These are phyloP conservation scores for Petaurus breviceps DNA, from an alignment of 2,113 vertebrate species.

Conservation along the genomic window DNA sequence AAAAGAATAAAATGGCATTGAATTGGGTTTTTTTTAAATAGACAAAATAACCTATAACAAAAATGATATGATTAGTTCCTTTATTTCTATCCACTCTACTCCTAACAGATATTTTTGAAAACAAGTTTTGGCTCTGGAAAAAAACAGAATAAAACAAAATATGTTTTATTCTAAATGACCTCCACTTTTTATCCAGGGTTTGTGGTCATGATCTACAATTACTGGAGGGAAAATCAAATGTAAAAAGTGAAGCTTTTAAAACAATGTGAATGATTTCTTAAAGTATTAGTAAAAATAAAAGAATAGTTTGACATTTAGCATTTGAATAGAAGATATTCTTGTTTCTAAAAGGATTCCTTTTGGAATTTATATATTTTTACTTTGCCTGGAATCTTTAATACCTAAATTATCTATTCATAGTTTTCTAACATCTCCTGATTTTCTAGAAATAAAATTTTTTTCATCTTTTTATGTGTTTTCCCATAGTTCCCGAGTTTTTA, in stretches of 20 bases:
- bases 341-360: constrained; percentile 16
- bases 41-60: not conserved
- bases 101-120: constrained; percentile 19
- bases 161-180: not conserved
- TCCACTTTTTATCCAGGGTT: not conserved
- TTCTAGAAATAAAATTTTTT: constrained; percentile 22
- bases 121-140: not conserved
- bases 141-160: not conserved
- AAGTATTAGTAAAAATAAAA: not conserved
- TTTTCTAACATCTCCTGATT: constrained; percentile 45
- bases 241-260: constrained; percentile 1
- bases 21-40: constrained; percentile 46
- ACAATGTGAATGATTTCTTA: constrained; percentile 40
- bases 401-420: constrained; percentile 46
- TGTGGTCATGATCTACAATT: constrained; percentile 11
- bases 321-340: constrained; percentile 37
- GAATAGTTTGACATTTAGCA: not conserved
- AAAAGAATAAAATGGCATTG: constrained; percentile 26
- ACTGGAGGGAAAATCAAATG: not conserved
- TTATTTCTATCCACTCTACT: not conserved
- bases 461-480: not conserved
- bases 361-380: constrained; percentile 49
- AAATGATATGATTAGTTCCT: not conserved
- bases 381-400: not conserved
- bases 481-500: not conserved